Conservation (phyloP, 2,113 vertebrate genomes). For the Oxygymnocypris stewartii region DNA sequence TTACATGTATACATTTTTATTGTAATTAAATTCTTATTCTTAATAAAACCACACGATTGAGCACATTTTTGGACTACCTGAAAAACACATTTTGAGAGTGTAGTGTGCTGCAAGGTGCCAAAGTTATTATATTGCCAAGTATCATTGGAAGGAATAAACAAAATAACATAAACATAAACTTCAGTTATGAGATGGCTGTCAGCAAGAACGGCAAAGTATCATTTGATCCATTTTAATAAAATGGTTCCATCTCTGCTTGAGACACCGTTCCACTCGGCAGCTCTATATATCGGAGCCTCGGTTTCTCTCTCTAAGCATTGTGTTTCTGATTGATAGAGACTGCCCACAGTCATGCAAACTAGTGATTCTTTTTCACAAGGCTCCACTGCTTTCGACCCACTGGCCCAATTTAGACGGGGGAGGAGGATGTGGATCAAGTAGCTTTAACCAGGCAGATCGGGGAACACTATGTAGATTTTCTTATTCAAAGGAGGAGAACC, state of each 20-base stretch:
- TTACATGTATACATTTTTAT: too few relatives aligned
- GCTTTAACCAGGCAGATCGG: slow-evolving; percentile 70
- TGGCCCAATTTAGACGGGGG: slow-evolving; percentile 63
- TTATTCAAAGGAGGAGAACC: slow-evolving; percentile 61
- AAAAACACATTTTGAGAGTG: background rate
- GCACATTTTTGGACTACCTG: background rate
- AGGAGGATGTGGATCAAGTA: slow-evolving; percentile 58
- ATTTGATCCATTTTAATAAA: slow-evolving; percentile 26
- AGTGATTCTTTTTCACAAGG: slow-evolving; percentile 64
- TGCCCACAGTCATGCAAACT: slow-evolving; percentile 58
- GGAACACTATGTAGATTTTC: slow-evolving; percentile 65
- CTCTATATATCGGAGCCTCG: background rate
- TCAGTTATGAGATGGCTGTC: background rate
- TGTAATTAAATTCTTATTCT: too few relatives aligned
- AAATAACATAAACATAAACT: background rate
- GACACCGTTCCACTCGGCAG: background rate
- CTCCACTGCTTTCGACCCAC: slow-evolving; percentile 64
- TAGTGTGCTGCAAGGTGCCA: background rate
- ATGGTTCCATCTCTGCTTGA: background rate
- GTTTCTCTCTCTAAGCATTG: slow-evolving; percentile 9
- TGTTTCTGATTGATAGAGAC: slow-evolving; percentile 49
- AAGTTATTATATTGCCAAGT: background rate
- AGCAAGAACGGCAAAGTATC: slow-evolving; percentile 2
- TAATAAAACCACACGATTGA: too few relatives aligned
- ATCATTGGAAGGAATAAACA: background rate